Evolutionary conservation across 2,888 invertebrate genomes (phyloP).

Genomic region (Ichneumon xanthorius): DNA sequence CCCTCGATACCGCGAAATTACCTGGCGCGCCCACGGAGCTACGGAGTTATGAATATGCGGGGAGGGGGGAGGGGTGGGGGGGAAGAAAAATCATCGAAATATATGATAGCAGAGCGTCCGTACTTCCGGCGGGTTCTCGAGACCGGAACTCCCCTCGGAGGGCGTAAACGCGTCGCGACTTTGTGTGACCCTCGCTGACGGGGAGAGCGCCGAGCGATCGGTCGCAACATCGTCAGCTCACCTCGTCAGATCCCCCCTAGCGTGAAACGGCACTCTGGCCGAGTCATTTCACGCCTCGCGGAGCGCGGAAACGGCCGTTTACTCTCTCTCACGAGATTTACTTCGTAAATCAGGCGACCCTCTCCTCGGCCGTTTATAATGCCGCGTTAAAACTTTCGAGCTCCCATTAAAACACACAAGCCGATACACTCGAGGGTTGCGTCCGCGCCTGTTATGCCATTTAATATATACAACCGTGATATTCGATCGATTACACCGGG

Average conservation of each 20-base stretch:
- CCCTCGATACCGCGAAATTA: constrained; percentile 59
- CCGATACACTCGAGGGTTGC: constrained; percentile 27
- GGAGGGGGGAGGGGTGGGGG: background rate
- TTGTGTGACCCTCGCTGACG: constrained; percentile 44
- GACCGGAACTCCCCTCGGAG: constrained; percentile 66
- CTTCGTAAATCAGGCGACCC: constrained; percentile 74
- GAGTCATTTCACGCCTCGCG: constrained; percentile 81
- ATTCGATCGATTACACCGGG: constrained; percentile 22
- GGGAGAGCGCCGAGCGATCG: constrained; percentile 36
- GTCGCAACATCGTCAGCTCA: constrained; percentile 52
- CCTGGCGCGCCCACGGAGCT: constrained; percentile 68
- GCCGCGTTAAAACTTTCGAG: constrained; percentile 34
- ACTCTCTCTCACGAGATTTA: constrained; percentile 75
- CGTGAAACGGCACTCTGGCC: constrained; percentile 59
- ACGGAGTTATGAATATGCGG: constrained; percentile 61
- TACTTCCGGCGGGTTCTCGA: constrained; percentile 58
- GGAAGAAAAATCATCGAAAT: constrained; percentile 22
- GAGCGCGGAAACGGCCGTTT: constrained; percentile 74
- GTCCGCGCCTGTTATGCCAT: constrained; percentile 32
- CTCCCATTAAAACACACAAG: constrained; percentile 20
- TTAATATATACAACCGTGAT: constrained; percentile 34
- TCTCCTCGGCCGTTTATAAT: constrained; percentile 33
- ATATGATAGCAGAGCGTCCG: constrained; percentile 13
- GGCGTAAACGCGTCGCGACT: constrained; percentile 43
- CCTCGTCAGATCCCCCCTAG: constrained; percentile 65